phyloP scores from a whole-genome alignment of 1,140 invertebrate genomes.

The Temnothorax nylanderi region DNA sequence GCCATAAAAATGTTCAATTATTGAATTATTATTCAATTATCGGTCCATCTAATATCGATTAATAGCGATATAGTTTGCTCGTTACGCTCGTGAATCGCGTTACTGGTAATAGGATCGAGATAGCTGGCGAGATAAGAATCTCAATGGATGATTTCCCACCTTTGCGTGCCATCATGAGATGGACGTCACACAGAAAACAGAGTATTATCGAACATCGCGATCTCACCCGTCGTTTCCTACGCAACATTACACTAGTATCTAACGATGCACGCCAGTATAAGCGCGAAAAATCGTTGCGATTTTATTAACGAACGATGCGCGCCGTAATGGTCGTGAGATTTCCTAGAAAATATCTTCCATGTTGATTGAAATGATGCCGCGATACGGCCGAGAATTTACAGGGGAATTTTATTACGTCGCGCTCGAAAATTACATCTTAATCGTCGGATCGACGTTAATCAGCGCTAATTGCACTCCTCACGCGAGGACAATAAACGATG shows the following conservation, averaged over 20 bases:
- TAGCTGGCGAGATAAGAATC: constrained; percentile 23
- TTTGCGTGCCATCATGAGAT: constrained; percentile 22
- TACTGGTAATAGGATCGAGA: constrained; percentile 25
- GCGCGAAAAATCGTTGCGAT: constrained; percentile 26
- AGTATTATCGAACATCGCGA: constrained; percentile 21
- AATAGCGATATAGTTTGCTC: not conserved
- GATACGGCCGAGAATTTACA: not conserved
- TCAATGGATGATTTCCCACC: constrained; percentile 41
- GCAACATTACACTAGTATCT: not conserved
- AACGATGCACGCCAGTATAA: not conserved
- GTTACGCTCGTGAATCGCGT: not conserved
- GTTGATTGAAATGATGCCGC: constrained; percentile 29
- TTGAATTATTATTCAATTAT: constrained; percentile 10
- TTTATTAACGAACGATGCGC: constrained; percentile 22
- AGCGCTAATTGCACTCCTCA: constrained; percentile 42
- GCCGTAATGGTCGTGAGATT: constrained; percentile 29
- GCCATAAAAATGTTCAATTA: not conserved
- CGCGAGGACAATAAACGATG: constrained; percentile 11
- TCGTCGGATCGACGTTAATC: constrained; percentile 36
- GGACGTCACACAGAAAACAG: constrained; percentile 12
- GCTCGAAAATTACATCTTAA: constrained; percentile 42
- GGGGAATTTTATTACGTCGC: constrained; percentile 30
- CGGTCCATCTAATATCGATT: not conserved
- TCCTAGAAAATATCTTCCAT: constrained; percentile 17
- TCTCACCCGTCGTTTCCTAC: constrained; percentile 23